Evolutionary conservation across 2,888 invertebrate species (phyloP).

Genomic region (Caenorhabditis parvicauda): DNA sequence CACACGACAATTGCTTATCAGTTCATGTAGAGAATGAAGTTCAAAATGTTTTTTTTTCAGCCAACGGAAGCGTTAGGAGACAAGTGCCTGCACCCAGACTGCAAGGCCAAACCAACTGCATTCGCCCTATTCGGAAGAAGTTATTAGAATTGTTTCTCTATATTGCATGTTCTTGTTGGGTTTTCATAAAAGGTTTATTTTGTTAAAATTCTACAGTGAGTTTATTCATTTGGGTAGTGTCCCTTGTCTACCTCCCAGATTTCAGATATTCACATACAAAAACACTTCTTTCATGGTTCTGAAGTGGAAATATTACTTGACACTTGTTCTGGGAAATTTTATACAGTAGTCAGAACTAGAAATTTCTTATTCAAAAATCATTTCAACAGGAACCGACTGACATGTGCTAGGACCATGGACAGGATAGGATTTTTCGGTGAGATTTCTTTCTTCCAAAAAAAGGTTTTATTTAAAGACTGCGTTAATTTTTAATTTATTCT

Average conservation of each 20-base stretch:
- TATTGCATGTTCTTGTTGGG: neutral
- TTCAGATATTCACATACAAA: no score
- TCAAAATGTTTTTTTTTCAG: slow-evolving; percentile 69
- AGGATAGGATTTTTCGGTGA: no score
- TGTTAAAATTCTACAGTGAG: neutral
- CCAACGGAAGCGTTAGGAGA: slow-evolving; percentile 41
- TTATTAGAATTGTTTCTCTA: slow-evolving; percentile 71
- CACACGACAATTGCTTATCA: neutral
- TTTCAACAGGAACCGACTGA: no score
- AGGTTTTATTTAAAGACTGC: neutral
- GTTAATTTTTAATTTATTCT: neutral
- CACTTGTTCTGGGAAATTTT: no score
- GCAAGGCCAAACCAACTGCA: slow-evolving; percentile 76
- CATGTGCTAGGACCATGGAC: no score
- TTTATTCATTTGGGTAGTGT: no score
- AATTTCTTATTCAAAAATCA: no score
- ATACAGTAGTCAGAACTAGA: no score
- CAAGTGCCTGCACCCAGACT: slow-evolving; percentile 83
- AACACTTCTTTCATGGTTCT: no score
- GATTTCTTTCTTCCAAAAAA: no score
- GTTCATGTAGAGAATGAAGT: neutral
- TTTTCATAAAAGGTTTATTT: neutral
- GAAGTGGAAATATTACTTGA: no score
- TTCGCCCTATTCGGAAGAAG: slow-evolving; percentile 92
- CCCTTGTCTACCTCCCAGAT: no score